Evolutionary conservation across 2,113 vertebrate genomes (phyloP).

Genomic region (Aleadryas rufinucha): DNA sequence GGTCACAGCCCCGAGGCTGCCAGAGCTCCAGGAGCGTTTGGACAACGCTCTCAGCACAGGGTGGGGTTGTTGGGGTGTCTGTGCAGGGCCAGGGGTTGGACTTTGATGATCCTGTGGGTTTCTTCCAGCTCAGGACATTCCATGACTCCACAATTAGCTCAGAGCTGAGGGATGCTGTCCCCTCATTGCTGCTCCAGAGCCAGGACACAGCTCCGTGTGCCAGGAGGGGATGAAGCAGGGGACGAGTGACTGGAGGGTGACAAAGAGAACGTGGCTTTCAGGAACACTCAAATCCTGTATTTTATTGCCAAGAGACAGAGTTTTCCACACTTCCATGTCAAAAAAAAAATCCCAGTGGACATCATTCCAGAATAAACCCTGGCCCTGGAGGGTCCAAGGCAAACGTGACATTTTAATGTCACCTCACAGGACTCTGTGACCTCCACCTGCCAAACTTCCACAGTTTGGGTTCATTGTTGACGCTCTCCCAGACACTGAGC

Average conservation of each 20-base stretch:
- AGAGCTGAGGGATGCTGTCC: not conserved
- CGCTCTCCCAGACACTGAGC: too few relatives aligned
- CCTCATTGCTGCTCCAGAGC: not conserved
- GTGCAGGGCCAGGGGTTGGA: not conserved
- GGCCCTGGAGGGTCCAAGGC: not conserved
- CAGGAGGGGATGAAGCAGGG: not conserved
- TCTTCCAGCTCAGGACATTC: not conserved
- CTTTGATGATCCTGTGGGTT: not conserved
- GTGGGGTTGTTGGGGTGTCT: not conserved
- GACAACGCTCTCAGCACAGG: rapidly evolving
- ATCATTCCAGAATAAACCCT: not conserved
- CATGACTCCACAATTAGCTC: rapidly evolving
- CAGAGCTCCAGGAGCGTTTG: not conserved
- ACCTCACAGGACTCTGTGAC: not conserved
- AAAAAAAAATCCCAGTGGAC: too few relatives aligned
- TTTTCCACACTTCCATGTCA: too few relatives aligned
- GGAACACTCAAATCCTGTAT: not conserved
- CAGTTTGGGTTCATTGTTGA: rapidly evolving
- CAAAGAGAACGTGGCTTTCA: not conserved
- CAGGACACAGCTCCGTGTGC: rapidly evolving
- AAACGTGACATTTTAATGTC: not conserved
- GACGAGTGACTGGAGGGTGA: not conserved
- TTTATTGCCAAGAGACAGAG: not conserved
- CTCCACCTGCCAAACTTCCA: not conserved
- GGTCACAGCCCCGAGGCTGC: rapidly evolving